Base-by-base conservation (phyloP, 2,888 invertebrate species). In the Meteorus cinctellus region DNA sequence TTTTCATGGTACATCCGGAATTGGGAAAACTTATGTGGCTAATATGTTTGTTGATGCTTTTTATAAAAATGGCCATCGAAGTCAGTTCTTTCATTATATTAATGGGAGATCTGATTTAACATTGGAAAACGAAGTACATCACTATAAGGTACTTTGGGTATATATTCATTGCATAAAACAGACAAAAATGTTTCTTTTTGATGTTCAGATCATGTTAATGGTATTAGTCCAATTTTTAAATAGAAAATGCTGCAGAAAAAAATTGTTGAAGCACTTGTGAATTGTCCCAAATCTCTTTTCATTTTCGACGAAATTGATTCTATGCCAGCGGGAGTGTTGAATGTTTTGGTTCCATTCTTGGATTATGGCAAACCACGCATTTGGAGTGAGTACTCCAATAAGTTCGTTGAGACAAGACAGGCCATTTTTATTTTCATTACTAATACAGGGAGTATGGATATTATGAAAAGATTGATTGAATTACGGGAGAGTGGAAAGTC, bases 281-380 rank as follows among this genome's bases (percentile, higher is more conserved):
- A 86, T 1, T 99, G 99, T 90, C 91, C 92, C 0, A 92, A 92
- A 60, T 95, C 97, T 0, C 86, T 99, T 68, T 98, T 99, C 86
- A 94, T 99, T 81, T 98, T 99, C 91, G 99, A 99, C 91, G 99
- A 99, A 91, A 95, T 99, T 16, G 97, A 98, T 89, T 96, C 97
- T 90, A 96, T 98, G 93, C 96, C 97, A 2, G 90, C 92, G 1
- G 94, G 94, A 0, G 90, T 98, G 4, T 91, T 99, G 75, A 96
- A 98, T 89, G 92, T 93, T 0, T 92, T 99, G 6, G 96, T 96
- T 86, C 96, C 98, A 0, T 94, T 96, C 89, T 90, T 98, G 16
- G 98, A 99, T 89, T 96, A 96, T 87, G 93, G 74, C 14, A 14
- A 41, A 31, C 41, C 41, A 14, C 31, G 51, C 16, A n/a, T 70